Evolutionary conservation across 2,888 invertebrate species (phyloP).

Genomic region (Amblyjoppa fuscipennis): DNA sequence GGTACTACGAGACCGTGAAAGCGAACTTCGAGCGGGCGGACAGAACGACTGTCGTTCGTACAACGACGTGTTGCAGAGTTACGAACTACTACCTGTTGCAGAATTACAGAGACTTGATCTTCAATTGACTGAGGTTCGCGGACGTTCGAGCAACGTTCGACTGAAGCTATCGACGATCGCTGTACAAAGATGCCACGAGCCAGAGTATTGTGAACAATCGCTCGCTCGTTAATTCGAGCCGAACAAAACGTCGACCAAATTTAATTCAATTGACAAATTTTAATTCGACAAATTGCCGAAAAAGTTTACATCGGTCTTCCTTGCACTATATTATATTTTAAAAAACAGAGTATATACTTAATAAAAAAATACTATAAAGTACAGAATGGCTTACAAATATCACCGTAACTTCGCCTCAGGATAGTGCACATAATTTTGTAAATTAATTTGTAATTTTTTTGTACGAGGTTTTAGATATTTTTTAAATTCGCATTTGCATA

Average conservation of each 20-base stretch:
- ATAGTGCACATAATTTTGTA: background rate
- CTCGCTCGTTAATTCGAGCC: background rate
- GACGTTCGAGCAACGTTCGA: slow-evolving; percentile 53
- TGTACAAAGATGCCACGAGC: slow-evolving; percentile 38
- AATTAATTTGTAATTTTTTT: too few relatives aligned
- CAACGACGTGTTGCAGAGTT: slow-evolving; percentile 97
- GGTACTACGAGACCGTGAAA: slow-evolving; percentile 99
- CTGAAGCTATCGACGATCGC: slow-evolving; percentile 37
- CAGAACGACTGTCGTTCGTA: slow-evolving; percentile 97
- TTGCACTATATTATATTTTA: slow-evolving; percentile 29
- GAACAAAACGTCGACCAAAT: background rate
- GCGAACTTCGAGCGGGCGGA: slow-evolving; percentile 99
- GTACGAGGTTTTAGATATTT: too few relatives aligned
- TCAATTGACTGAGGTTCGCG: slow-evolving; percentile 89
- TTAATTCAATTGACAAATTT: background rate
- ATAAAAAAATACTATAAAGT: slow-evolving; percentile 35
- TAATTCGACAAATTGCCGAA: slow-evolving; percentile 6
- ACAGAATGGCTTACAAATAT: background rate
- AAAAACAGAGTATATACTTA: slow-evolving; percentile 35
- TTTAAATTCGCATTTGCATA: background rate
- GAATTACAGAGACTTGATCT: slow-evolving; percentile 97
- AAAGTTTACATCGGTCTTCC: slow-evolving; percentile 48
- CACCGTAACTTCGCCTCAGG: background rate
- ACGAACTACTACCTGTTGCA: slow-evolving; percentile 96
- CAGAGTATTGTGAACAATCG: background rate